Conservation (phyloP, 2,888 invertebrate genomes). For the Seladonia tumulorum region DNA sequence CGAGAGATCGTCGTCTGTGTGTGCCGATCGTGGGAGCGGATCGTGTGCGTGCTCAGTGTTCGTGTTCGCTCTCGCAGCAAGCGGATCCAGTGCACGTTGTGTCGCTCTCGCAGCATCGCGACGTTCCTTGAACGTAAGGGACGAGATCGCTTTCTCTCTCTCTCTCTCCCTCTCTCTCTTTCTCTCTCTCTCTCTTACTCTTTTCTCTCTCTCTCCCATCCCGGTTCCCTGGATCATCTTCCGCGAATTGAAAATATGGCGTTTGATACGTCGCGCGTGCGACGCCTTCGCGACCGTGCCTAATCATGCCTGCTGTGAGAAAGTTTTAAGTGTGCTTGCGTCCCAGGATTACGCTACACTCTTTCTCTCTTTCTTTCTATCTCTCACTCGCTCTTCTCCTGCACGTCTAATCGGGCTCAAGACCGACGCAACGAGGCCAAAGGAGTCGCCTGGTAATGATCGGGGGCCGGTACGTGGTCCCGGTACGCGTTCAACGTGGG, state of each 20-base stretch:
- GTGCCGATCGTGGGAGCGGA: conserved; percentile 13
- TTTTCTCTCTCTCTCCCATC: not conserved
- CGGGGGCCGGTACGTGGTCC: conserved; percentile 36
- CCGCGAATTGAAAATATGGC: conserved; percentile 49
- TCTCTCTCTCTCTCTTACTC: not conserved
- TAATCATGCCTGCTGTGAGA: conserved; percentile 58
- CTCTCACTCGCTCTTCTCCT: not conserved
- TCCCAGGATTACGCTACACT: not conserved
- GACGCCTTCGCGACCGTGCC: conserved; percentile 45
- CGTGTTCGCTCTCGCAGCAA: conserved; percentile 39
- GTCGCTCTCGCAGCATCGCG: conserved; percentile 51
- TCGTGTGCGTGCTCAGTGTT: conserved; percentile 41
- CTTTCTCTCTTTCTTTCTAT: not conserved
- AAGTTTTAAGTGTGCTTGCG: conserved; percentile 48
- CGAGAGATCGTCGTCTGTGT: not conserved
- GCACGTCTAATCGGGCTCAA: not conserved
- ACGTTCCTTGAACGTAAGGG: conserved; percentile 16
- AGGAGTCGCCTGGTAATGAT: conserved; percentile 33
- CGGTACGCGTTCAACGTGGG: conserved; percentile 46
- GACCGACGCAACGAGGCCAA: not conserved
- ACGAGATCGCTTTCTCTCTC: not conserved
- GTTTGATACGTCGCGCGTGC: conserved; percentile 51
- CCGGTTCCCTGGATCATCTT: not conserved
- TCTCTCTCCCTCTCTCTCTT: not conserved
- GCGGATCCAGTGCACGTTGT: conserved; percentile 43